Conservation (phyloP, 2,888 invertebrate species). For the Bruchidius siliquastri region DNA sequence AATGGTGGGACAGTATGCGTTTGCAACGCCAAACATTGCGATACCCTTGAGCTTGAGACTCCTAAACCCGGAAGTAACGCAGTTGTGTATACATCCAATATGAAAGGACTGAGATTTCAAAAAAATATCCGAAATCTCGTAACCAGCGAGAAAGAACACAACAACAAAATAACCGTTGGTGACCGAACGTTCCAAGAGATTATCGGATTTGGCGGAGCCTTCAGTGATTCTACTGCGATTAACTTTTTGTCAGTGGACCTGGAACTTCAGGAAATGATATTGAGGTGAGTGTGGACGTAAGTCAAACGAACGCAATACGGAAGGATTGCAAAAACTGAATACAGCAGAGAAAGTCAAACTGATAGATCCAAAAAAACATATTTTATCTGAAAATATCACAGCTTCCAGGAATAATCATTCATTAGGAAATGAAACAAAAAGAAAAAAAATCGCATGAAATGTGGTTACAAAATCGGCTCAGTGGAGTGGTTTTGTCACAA, state of each 20-base stretch:
- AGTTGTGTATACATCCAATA: constrained; percentile 5
- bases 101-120: constrained; percentile 5
- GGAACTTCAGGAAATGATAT: constrained; percentile 49
- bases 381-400: too few species aligned
- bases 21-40: constrained; percentile 9
- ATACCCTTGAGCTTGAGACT: neutral
- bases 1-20: constrained; percentile 7
- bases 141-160: neutral
- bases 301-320: too few species aligned
- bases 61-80: constrained; percentile 1
- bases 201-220: constrained; percentile 82
- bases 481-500: too few species aligned
- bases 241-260: constrained; percentile 63
- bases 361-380: too few species aligned
- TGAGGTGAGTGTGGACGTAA: constrained; percentile 44
- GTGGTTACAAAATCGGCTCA: too few species aligned
- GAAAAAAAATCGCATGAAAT: too few species aligned
- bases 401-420: too few species aligned
- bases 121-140: neutral
- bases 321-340: too few species aligned
- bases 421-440: too few species aligned
- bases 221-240: constrained; percentile 64
- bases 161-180: neutral
- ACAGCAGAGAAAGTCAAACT: too few species aligned
- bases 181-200: constrained; percentile 58